Percentiles rank a stretch among this genome's conserved stretches.
These are phyloP conservation scores for Anaspis maculata DNA, from an alignment of 2,888 invertebrate genomes.

Conservation along the genomic window DNA sequence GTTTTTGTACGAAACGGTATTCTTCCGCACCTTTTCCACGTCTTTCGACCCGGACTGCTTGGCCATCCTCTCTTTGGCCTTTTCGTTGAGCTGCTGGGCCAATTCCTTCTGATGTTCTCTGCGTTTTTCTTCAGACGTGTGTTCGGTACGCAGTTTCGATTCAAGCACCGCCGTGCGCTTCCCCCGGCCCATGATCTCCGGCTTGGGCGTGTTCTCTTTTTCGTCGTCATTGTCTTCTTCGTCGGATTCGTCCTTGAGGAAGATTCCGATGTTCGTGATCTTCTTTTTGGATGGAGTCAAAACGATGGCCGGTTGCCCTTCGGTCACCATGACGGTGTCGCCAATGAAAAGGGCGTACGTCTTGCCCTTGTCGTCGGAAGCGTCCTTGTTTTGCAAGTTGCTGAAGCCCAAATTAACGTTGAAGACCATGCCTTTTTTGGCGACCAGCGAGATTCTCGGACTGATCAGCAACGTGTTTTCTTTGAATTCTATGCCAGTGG, in stretches of 20 bases:
- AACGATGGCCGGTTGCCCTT: slow-evolving; percentile 71
- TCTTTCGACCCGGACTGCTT: slow-evolving; percentile 81
- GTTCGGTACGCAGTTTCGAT: slow-evolving; percentile 87
- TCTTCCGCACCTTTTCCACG: slow-evolving; percentile 83
- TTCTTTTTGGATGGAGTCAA: slow-evolving; percentile 92
- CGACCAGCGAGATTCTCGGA: slow-evolving; percentile 72
- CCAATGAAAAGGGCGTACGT: slow-evolving; percentile 90
- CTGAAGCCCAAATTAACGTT: slow-evolving; percentile 91
- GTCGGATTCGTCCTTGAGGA: slow-evolving; percentile 83
- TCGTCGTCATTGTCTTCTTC: slow-evolving; percentile 70
- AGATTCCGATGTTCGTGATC: slow-evolving; percentile 91
- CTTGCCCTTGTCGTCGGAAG: slow-evolving; percentile 81
- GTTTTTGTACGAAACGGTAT: slow-evolving; percentile 90
- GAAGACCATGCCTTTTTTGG: slow-evolving; percentile 93
- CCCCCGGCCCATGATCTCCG: slow-evolving; percentile 64
- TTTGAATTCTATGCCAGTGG: slow-evolving; percentile 96
- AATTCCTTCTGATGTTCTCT: slow-evolving; percentile 95
- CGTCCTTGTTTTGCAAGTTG: slow-evolving; percentile 72
- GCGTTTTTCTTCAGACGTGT: slow-evolving; percentile 94
- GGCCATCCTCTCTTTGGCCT: slow-evolving; percentile 85
- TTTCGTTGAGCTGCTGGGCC: slow-evolving; percentile 81
- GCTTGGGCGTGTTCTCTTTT: slow-evolving; percentile 60
- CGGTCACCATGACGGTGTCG: slow-evolving; percentile 93
- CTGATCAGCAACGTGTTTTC: slow-evolving; percentile 90
- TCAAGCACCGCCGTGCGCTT: slow-evolving; percentile 88